A percentile compares a stretch with the other conserved stretches of the same genome.
phyloP scores from a whole-genome alignment of 2,113 vertebrate species.

The Morone saxatilis region DNA sequence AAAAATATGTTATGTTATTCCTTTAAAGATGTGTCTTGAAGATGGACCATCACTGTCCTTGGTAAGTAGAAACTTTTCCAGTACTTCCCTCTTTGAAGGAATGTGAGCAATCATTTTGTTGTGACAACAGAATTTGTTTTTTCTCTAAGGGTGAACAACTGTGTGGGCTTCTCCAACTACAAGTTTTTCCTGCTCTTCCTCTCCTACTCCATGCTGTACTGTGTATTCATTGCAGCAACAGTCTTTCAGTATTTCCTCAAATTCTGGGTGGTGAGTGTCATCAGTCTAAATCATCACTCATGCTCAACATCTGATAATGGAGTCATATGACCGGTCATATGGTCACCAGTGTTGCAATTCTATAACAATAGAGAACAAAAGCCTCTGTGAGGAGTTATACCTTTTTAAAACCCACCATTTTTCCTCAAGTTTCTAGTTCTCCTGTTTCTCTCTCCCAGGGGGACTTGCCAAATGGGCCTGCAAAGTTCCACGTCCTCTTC shows the following conservation, averaged over 20 bases:
- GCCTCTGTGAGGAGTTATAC: neutral
- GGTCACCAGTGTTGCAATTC: neutral
- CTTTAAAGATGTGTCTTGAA: conserved; percentile 94
- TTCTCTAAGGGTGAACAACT: conserved; percentile 96
- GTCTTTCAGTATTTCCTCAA: conserved; percentile 97
- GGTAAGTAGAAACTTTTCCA: conserved; percentile 83
- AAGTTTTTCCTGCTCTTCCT: conserved; percentile 99
- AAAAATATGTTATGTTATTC: neutral
- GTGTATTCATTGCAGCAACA: conserved; percentile 92
- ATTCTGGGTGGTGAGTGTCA: conserved; percentile 95
- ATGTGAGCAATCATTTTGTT: neutral
- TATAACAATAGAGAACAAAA: neutral
- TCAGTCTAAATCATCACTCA: conserved; percentile 3
- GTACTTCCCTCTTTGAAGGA: neutral
- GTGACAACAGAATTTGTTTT: conserved; percentile 41
- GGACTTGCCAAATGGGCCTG: conserved; percentile 89
- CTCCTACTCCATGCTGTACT: conserved; percentile 96
- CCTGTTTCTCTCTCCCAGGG: conserved; percentile 83
- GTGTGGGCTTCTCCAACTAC: conserved; percentile 99
- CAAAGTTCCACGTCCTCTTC: conserved; percentile 97
- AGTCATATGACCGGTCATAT: neutral
- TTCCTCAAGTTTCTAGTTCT: conserved; percentile 29
- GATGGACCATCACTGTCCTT: conserved; percentile 99
- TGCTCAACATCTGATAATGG: neutral
- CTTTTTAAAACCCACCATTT: conserved; percentile 1